Evolutionary conservation across 2,113 vertebrate genomes (phyloP), one percentile per base, ranked within the genome.

Genomic region (Rhizomys pruinosus): DNA sequence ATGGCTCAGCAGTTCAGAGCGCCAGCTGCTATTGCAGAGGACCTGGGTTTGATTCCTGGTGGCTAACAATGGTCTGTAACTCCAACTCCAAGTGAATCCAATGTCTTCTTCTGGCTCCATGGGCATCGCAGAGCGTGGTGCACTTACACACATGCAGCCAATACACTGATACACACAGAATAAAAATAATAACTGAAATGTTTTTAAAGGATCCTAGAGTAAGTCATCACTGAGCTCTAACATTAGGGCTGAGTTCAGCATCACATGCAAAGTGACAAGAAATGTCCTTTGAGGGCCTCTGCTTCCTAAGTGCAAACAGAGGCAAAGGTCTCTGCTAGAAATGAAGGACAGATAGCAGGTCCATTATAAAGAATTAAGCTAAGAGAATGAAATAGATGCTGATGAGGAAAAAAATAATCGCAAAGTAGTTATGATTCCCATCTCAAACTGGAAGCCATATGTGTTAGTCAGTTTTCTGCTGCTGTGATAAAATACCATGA

Each of bases 351-450:
- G 47, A 59, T 47, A 78, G 6, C 7, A n/a, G 25, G 4, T 63
- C n/a, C 32, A 25, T 84, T 63, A 27, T 61, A 87, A 92, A 57
- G 47, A 92, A 42, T 78, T 81, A 74, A 77, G 68, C 39, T 71
- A 55, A 84, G 39, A 25, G 39, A n/a, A 55, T 74, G 76, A 91
- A 87, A 89, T 57, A 34, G 39, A 95, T 94, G 78, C 39, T 64
- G 77, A 72, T 5, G 11, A 87, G n/a, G 23, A 71, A 61, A 93
- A 69, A 72, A 73, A 88, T 71, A 95, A 71, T 42, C 61, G 16
- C 34, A 80, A 87, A 93, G 61, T 85, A 59, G 39, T 79, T 94
- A 91, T 78, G 66, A 87, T 94, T 19, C 1, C 55, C 52, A 94
- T 13, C 61, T 95, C 52, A 76, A 44, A 37, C 55, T 66, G n/a